phyloP scores from a whole-genome alignment of 2,888 invertebrate genomes.

The Eristalis arbustorum region DNA sequence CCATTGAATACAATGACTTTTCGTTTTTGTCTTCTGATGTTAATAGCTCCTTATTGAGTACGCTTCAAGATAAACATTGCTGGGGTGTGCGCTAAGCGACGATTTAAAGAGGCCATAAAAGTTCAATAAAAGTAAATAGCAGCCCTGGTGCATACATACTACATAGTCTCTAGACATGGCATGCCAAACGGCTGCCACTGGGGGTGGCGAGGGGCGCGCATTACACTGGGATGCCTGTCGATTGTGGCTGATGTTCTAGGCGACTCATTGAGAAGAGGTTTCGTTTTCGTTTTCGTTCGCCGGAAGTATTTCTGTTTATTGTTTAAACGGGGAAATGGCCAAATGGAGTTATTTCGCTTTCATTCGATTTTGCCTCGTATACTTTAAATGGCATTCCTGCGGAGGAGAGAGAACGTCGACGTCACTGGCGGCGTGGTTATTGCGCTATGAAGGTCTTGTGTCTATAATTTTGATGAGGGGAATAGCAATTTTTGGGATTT shows the following conservation, averaged over 20 bases:
- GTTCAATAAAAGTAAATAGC: constrained; percentile 69
- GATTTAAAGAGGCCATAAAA: constrained; percentile 68
- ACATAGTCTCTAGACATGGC: background rate
- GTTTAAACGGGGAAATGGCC: constrained; percentile 20
- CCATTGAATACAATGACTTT: constrained; percentile 67
- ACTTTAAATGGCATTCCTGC: constrained; percentile 35
- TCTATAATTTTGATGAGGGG: constrained; percentile 1
- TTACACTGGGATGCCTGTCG: background rate
- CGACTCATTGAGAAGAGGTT: constrained; percentile 35
- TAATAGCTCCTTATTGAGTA: constrained; percentile 69
- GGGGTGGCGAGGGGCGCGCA: background rate
- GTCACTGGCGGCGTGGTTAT: background rate
- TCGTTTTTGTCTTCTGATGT: constrained; percentile 68
- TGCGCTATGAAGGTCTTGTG: background rate
- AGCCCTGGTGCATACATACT: constrained; percentile 40
- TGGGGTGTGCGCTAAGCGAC: constrained; percentile 68
- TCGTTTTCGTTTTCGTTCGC: constrained; percentile 25
- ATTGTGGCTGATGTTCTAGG: background rate
- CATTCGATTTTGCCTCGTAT: constrained; percentile 37
- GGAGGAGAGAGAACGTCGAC: background rate
- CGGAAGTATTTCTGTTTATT: constrained; percentile 50
- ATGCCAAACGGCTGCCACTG: background rate
- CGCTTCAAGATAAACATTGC: constrained; percentile 67
- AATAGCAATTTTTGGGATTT: constrained; percentile 9
- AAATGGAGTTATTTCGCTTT: constrained; percentile 48